Percentiles rank a stretch among this genome's conserved stretches.
These are phyloP conservation scores for Spea hammondii DNA, from an alignment of 2,797 vertebrate genomes.

Conservation along the genomic window DNA sequence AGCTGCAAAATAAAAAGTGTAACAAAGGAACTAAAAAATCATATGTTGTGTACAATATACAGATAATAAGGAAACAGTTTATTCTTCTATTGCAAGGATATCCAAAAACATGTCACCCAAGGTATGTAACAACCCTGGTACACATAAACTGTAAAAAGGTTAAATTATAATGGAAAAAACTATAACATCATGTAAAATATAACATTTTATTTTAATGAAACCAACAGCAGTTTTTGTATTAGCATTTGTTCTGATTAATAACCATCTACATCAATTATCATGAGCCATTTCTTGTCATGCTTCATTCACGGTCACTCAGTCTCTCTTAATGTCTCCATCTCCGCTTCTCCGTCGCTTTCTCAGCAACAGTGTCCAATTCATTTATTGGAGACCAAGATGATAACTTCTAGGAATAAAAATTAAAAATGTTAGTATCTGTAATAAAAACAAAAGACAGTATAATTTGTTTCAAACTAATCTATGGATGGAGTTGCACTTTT, in stretches of 20 bases:
- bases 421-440: background rate
- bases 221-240: too few species aligned
- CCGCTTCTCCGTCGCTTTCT: conserved; percentile 75
- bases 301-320: conserved; percentile 61
- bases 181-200: too few species aligned
- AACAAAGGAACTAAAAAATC: conserved; percentile 77
- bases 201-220: too few species aligned
- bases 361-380: conserved; percentile 76
- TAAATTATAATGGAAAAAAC: too few species aligned
- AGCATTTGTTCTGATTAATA: too few species aligned
- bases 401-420: conserved; percentile 69
- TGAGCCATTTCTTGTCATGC: conserved; percentile 52
- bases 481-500: too few species aligned
- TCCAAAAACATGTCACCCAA: background rate
- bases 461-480: too few species aligned
- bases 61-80: conserved; percentile 91
- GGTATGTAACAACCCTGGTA: too few species aligned
- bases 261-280: too few species aligned
- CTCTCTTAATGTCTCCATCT: conserved; percentile 63
- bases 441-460: background rate
- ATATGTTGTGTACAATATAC: conserved; percentile 74
- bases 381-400: conserved; percentile 77
- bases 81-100: conserved; percentile 66
- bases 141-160: too few species aligned
- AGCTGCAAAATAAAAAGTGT: conserved; percentile 85